phyloP scores from a whole-genome alignment of 2,113 vertebrate genomes.

The Tympanuchus pallidicinctus region DNA sequence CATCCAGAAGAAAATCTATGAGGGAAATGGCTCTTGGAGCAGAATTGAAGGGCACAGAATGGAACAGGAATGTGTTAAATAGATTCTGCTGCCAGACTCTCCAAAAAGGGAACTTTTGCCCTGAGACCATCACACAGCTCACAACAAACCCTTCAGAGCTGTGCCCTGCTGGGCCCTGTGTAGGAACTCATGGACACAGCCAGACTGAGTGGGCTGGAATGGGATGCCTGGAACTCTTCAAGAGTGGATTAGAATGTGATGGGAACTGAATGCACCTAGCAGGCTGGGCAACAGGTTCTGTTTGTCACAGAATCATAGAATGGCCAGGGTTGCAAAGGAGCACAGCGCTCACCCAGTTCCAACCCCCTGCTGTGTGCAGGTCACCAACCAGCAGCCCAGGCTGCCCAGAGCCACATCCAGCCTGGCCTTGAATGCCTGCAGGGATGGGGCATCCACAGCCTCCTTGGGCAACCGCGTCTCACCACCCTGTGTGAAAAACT shows the following conservation, averaged over 20 bases:
- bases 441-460: too few species aligned
- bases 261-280: background rate
- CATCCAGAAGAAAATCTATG: background rate
- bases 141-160: background rate
- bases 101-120: background rate
- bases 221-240: background rate
- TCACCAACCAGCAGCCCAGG: too few species aligned
- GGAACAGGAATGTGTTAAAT: background rate
- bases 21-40: background rate
- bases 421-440: too few species aligned
- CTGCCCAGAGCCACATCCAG: too few species aligned
- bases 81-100: background rate
- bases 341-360: too few species aligned
- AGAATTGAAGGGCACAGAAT: background rate
- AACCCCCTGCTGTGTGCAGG: too few species aligned
- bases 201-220: rapidly evolving
- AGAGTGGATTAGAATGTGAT: background rate
- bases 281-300: background rate
- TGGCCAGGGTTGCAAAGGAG: too few species aligned
- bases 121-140: background rate
- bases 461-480: too few species aligned
- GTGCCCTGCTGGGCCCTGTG: too few species aligned
- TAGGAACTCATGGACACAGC: background rate
- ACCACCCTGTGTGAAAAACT: too few species aligned
- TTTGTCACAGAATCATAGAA: background rate